Base-by-base conservation (phyloP, 1,140 invertebrate genomes). In the Bombus superbus region DNA sequence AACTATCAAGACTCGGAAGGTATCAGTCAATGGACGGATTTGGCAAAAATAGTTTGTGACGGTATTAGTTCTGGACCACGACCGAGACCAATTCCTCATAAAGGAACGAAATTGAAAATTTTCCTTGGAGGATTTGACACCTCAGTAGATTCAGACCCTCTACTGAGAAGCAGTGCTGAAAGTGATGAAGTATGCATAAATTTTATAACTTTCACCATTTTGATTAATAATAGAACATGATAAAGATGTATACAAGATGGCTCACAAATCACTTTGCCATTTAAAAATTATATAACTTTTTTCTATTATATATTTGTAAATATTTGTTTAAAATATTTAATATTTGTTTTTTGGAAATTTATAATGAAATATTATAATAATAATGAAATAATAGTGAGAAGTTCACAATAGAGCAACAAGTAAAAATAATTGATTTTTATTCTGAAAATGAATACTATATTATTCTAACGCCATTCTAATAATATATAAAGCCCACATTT, bases 31-130 rank as follows among this genome's bases (percentile, higher is more conserved):
- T 95, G 95, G 94, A 90, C 82, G 0, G 94, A 95, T 69, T 85
- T 95, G 2, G 93, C 92, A 2, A 94, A 92, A 59, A 84, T 89
- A 47, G 91, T 94, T n/a, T 95, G 94, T 79, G 86, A 92, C 53
- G 91, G 86, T 32, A 79, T 91, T 11, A 87, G 89, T 0, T 91
- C 90, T 71, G 94, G 93, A 42, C 94, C 94, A 83, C 93, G 93
- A 42, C 85, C 90, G 0, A 90, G 92, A 71, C 66, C 73, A 18
- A 28, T 89, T 22, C 66, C 83, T 38, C 38, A 32, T 13, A 88
- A 59, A 62, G 68, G 32, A 42, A 69, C 68, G 38, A 75, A 86
- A 15, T 9, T 57, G 10, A 90, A 84, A n/a, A 66, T 83, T 10
- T 59, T 72, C 74, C 28, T 81, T 15, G 15, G 42, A 9, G 80